Evolutionary conservation across 2,888 invertebrate species (phyloP), one percentile per base, ranked within the genome.

Genomic region (Mermis nigrescens): DNA sequence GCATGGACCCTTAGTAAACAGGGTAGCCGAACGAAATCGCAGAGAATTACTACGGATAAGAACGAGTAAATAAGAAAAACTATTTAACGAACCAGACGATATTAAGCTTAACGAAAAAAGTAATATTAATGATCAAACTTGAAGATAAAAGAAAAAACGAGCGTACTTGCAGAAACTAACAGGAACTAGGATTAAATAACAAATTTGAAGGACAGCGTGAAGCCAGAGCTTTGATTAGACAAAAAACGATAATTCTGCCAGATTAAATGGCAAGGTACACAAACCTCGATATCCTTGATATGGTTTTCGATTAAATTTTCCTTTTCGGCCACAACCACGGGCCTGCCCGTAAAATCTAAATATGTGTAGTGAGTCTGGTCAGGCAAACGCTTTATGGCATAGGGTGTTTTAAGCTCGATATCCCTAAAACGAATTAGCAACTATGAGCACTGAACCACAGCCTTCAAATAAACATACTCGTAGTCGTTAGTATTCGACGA

Each of bases 271-370:
- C 51, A 53, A 52, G 15, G n/a, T n/a, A n/a, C n/a, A 22, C 27
- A 62, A 66, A 79, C 77, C 75, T 86, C 84, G 73, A 98, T 86
- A 74, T 89, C 86, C 75, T 90, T 86, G 69, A 95, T 95, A 72
- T 98, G 98, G 71, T 86, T 86, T 71, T 95, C 92, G 0, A 92
- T 89, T 62, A 98, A 77, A 77, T 94, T 91, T 26, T 76, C 80
- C 65, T 79, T 79, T 74, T 86, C 85, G 1, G 80, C 79, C 59
- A 92, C 81, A 58, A 98, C 79, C 0, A 94, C 89, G 0, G 89
- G 86, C 58, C 98, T 82, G 0, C 94, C 98, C 66, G 83, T 82
- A 0, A 87, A 87, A 73, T 99, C 98, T 69, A 99, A 79, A 73
- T 95, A 99, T 2, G 98, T 95, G 72, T 81, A 86, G 67, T 89